Evolutionary conservation across 1,140 invertebrate species (phyloP), one percentile per base, ranked within the genome.

Genomic region (Drosophila rufa): DNA sequence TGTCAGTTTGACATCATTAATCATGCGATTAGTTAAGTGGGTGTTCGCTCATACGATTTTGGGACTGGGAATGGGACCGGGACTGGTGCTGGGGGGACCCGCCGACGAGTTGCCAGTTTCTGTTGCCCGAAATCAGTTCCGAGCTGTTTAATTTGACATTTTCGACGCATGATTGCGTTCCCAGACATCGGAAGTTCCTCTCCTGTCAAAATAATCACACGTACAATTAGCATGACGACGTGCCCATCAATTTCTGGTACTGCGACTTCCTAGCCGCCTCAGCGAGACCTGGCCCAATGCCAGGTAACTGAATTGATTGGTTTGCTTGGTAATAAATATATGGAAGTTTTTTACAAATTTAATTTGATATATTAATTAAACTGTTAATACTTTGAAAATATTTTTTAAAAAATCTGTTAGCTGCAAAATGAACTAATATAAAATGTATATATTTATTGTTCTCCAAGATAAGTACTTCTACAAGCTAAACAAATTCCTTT

Each of bases 11-110:
- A 83, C 91, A 89, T 91, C 91, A 92, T 92, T 92, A 92, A 92
- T 92, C 91, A 92, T 92, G 91, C 79, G 91, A 92, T 92, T 92
- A 92, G 91, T 91, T 91, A 92, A 92, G 83, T 92, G 91, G 91
- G 91, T 82, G 91, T 90, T 89, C 64, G 69, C 51, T 84, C 61
- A 66, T 65, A 70, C 67, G 25, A 64, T 25, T 73, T 46, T 68
- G 56, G 56, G 30, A 9, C 33, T 11, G 33, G 33, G 33, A 36
- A 1, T 9, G 33, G 8, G 33, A 33, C 33, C 1, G 33, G 9
- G 33, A 36, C 45, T 8, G 27, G 27, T 6, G 27, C 6, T 30
- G 27, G 6, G 27, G 33, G 38, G 42, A 50, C 4, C 61, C 75
- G 11, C 17, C 36, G 17, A 33, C 33, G 33, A 36, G 17, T 45